Evolutionary conservation across 1,140 invertebrate species (phyloP), one percentile per base, ranked within the genome.

Genomic region (Laupala kohalensis): DNA sequence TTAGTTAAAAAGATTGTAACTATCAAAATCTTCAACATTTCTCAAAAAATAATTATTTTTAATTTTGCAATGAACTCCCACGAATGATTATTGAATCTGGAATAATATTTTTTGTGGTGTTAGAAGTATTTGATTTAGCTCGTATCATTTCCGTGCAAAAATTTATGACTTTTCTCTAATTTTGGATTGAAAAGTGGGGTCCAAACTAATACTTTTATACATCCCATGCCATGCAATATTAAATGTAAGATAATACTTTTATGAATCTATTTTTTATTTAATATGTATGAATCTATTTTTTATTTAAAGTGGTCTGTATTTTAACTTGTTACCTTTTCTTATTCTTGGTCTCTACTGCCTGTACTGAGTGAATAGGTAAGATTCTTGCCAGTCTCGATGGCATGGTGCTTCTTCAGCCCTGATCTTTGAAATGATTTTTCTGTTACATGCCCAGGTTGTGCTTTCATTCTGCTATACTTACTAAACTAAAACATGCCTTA

Each of bases 331-430:
- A 73, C 77, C 69, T 80, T 81, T 74, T 82, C 82, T 78, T 81
- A 85, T 79, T 86, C 87, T 73, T 73, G 89, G 87, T 90, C 88
- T 79, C 88, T 90, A 83, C 87, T 90, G 82, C 89, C 89, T 76
- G 87, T 90, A 81, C 84, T 90, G 86, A 90, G 85, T 81, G 89
- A 90, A 86, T 90, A 87, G 81, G 82, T 83, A 83, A 83, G 82
- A 78, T 70, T 53, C 25, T 71, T 63, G 30, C 30, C 30, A n/a
- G 28, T 25, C 26, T 62, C 15, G 68, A 24, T 53, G 65, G 71
- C 71, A 72, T 68, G 71, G 65, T 64, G 65, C 25, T 25, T 69
- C 23, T 30, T 30, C 53, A 63, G 69, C n/a, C 25, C 29, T 37
- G 24, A 15, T n/a, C 67, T 26, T 25, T n/a, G 27, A 28, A 5